Evolutionary conservation across 2,797 vertebrate genomes (phyloP), one percentile per base, ranked within the genome.

Genomic region (Chelidonichthys spinosus): DNA sequence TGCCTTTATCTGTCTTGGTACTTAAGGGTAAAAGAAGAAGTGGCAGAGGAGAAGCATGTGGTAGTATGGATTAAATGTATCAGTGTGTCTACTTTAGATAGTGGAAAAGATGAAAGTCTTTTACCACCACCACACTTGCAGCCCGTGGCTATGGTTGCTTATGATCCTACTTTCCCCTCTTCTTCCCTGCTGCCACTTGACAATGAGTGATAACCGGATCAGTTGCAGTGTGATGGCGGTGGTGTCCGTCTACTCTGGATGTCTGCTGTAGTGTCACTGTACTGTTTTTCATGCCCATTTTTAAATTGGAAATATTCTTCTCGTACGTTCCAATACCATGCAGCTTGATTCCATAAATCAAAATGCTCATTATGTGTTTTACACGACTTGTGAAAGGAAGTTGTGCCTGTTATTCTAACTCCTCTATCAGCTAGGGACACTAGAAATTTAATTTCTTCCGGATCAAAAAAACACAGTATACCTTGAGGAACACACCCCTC

Each of bases 41-140:
- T 49, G 80, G 67, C 61, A 74, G 72, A 73, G 55, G 63, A 84
- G 66, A 75, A 72, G 60, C 79, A 53, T 78, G 74, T 66, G 62
- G 52, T 67, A 11, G 69, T 76, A 69, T 81, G 82, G 86, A 90
- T 88, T 87, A 87, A 81, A 83, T 61, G 61, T 76, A 81, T 87
- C 84, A 83, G 62, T 58, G 59, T 77, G 60, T 79, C 74, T 85
- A 61, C 78, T 86, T 85, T 65, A 69, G 74, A 85, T 80, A 60
- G 76, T 53, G 50, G 67, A 53, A 79, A 84, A 81, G 80, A 87
- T 87, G 76, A 86, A 78, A 76, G 78, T 76, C 63, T 85, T 68
- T 81, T 40, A 63, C 69, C 37, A 46, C 65, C 37, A 47, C 82
- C 69, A 73, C 65, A 72, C 61, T 53, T 63, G 33, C 54, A 76